Evolutionary conservation across 2,797 vertebrate genomes (phyloP).

Genomic region (Vespertilio murinus): DNA sequence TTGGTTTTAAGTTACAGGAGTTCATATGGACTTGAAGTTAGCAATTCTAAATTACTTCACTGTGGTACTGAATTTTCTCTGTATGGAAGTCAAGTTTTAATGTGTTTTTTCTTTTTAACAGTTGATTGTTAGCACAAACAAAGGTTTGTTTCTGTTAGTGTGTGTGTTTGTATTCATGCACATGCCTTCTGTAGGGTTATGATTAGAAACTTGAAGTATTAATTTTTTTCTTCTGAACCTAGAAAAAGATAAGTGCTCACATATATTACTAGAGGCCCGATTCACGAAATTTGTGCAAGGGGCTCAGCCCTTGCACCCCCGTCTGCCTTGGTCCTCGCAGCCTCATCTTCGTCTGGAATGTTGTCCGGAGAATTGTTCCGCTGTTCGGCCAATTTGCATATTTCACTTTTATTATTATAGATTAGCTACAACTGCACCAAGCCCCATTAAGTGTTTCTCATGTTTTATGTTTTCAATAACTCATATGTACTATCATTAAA

Average conservation of each 20-base stretch:
- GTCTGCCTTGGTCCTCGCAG: too few relatives aligned
- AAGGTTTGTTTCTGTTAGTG: conserved; percentile 24
- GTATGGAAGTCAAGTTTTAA: conserved; percentile 30
- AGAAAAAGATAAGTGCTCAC: too few relatives aligned
- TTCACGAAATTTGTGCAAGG: too few relatives aligned
- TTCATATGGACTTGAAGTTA: conserved; percentile 41
- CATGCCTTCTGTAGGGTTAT: not conserved
- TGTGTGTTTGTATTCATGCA: not conserved
- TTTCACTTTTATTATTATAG: not conserved
- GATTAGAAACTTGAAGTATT: not conserved
- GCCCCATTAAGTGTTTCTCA: not conserved
- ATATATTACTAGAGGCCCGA: too few relatives aligned
- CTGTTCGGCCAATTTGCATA: too few relatives aligned
- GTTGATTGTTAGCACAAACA: not conserved
- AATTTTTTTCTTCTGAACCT: too few relatives aligned
- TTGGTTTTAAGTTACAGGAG: conserved; percentile 32
- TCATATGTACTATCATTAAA: not conserved
- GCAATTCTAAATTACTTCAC: conserved; percentile 8
- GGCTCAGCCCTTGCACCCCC: too few relatives aligned
- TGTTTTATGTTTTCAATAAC: too few relatives aligned
- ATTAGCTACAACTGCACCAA: not conserved
- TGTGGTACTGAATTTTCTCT: not conserved
- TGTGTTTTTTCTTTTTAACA: not conserved
- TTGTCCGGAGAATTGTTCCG: too few relatives aligned
- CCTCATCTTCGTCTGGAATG: too few relatives aligned